Percentiles rank a stretch among this genome's conserved stretches.
Evolutionary conservation across 2,888 invertebrate genomes (phyloP).

Genomic region (Drosophila pseudotalamancana): DNA sequence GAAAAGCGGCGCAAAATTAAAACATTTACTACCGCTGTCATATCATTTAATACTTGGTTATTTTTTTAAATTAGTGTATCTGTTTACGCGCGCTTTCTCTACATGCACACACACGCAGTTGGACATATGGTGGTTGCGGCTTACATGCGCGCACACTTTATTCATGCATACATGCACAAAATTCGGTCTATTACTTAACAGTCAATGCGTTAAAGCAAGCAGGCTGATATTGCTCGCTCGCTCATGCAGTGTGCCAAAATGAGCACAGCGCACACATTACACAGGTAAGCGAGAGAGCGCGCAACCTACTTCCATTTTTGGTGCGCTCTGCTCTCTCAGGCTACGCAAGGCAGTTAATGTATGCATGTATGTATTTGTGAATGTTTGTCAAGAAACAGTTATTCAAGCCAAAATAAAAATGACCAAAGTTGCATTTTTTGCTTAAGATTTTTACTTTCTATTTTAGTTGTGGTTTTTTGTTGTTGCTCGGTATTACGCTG

Average conservation of each 20-base stretch:
- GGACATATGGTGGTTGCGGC: constrained; percentile 22
- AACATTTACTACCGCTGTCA: constrained; percentile 31
- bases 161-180: constrained; percentile 28
- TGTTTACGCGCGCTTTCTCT: constrained; percentile 78
- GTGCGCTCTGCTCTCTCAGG: constrained; percentile 22
- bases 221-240: constrained; percentile 18
- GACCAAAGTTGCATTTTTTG: constrained; percentile 46
- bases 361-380: constrained; percentile 8
- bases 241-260: constrained; percentile 28
- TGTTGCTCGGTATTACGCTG: constrained; percentile 44
- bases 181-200: constrained; percentile 73
- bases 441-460: constrained; percentile 59
- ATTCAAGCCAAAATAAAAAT: constrained; percentile 50
- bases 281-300: constrained; percentile 44
- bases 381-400: constrained; percentile 48
- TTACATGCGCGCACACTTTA: constrained; percentile 12
- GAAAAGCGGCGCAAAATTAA: constrained; percentile 17
- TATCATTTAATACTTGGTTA: constrained; percentile 31
- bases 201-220: constrained; percentile 40
- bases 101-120: constrained; percentile 22
- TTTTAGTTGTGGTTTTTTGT: constrained; percentile 30
- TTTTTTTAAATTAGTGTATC: constrained; percentile 51
- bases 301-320: constrained; percentile 64
- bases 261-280: constrained; percentile 23
- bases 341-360: constrained; percentile 7